Evolutionary conservation across 1,140 invertebrate genomes (phyloP), one percentile per base, ranked within the genome.

Genomic region (Mesaphorura yosii): DNA sequence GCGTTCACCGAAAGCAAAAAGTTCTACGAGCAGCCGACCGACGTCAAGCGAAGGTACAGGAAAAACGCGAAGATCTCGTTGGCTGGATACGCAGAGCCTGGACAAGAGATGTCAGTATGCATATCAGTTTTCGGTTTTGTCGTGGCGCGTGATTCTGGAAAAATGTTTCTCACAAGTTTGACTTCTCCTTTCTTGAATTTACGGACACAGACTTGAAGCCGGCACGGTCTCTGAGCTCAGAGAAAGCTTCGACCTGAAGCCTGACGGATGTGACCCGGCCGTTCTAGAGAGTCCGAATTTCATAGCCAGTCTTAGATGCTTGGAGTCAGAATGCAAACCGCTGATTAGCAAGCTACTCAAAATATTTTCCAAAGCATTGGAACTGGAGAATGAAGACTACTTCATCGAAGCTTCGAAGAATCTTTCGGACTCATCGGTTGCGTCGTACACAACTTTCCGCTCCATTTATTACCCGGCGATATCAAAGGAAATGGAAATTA

Each of bases 391-490:
- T 25, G 19, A 28, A 7, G 40, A 58, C 12, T 62, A 39, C 29
- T 62, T 62, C 51, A 27, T 53, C 2, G 27, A 48, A 0, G 28
- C 31, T 15, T 53, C 48, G 22, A 17, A 41, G 40, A 41, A 42
- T 17, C 34, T 62, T 10, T 19, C 46, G 10, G 41, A 62, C 34
- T 3, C 15, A 1, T 48, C 31, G 22, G 22, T 62, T 27, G 25
- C 53, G n/a, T 55, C 44, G 22, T 56, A 49, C 17, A 79, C 80
- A 14, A 76, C 75, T 38, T 73, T 86, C 66, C 75, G 82, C 40
- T 71, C 82, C 48, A 69, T 84, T 47, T 78, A 77, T 58, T 83
- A 83, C 67, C 83, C 83, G 39, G 77, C 81, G 56, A 69, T 65
- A 31, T 37, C 46, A 15, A 40, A 38, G 19, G 46, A 48, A 26